A percentile compares a stretch with the other conserved stretches of the same genome.
phyloP scores from a whole-genome alignment of 2,797 vertebrate species.

The Chelmon rostratus region DNA sequence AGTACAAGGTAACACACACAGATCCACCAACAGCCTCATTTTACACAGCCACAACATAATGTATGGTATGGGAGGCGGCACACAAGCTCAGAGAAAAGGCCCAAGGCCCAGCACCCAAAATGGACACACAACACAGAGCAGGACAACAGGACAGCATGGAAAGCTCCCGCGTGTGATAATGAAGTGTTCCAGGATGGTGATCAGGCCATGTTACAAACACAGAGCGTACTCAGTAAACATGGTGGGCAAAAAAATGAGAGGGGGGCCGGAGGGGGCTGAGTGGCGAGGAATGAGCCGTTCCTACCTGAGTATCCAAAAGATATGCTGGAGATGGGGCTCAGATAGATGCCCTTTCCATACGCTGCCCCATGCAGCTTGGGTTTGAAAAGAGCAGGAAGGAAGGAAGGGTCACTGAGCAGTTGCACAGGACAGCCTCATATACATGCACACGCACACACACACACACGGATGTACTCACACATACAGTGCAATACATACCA shows the following conservation, averaged over 20 bases:
- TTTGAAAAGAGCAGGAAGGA: slow-evolving; percentile 89
- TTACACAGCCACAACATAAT: slow-evolving; percentile 48
- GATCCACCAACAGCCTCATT: slow-evolving; percentile 36
- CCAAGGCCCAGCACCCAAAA: slow-evolving; percentile 42
- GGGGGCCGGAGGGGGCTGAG: slow-evolving; percentile 36
- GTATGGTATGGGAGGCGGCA: slow-evolving; percentile 49
- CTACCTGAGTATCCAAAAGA: slow-evolving; percentile 99
- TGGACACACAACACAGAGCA: slow-evolving; percentile 55
- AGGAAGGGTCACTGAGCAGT: slow-evolving; percentile 83
- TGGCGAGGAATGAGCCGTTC: slow-evolving; percentile 63
- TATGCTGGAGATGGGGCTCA: slow-evolving; percentile 99
- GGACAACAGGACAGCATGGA: slow-evolving; percentile 55
- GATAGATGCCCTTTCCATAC: slow-evolving; percentile 99
- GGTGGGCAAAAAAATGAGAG: slow-evolving; percentile 11
- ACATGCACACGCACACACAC: slow-evolving; percentile 20
- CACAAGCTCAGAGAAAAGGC: slow-evolving; percentile 36
- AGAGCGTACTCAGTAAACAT: slow-evolving; percentile 55
- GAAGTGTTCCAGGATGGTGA: slow-evolving; percentile 53
- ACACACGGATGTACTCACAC: slow-evolving; percentile 24
- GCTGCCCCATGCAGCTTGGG: slow-evolving; percentile 99
- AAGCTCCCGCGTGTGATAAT: slow-evolving; percentile 63
- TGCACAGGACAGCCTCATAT: slow-evolving; percentile 47
- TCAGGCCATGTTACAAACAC: slow-evolving; percentile 64
- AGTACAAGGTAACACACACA: slow-evolving; percentile 36
- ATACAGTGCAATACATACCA: slow-evolving; percentile 26